Base-by-base conservation (phyloP, 2,797 vertebrate species). In the Ptychobarbus kaznakovi region DNA sequence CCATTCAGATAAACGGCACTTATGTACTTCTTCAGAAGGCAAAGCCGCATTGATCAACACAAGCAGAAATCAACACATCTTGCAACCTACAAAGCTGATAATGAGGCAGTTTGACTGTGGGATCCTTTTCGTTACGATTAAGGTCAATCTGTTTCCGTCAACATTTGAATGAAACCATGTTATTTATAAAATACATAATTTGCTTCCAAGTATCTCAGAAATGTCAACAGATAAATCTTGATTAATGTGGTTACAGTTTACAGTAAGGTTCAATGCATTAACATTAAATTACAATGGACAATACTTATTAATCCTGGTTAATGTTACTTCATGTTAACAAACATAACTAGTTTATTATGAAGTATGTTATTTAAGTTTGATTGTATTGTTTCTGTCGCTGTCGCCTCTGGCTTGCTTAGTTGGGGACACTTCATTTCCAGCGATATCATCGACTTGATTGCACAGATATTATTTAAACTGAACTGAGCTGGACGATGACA, bases 11-110 rank as follows among this genome's bases (percentile, higher is more conserved):
- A 7, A 74, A 76, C 42, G 28, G 51, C 13, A 77, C n/a, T 2
- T 89, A 89, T 6, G 1, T 2, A 0, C 65, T 81, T 16, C 20
- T 89, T 0, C 63, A 83, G 28, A 38, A 13, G 3, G 44, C 63
- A 38, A 51, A 58, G 35, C 9, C 4, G 1, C 1, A n/a, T 1
- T 3, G 20, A 65, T 68, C 11, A 15, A 73, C 66, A 73, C 44
- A 15, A 38, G 68, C 56, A 11, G 22, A 40, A 44, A 16, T 10
- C 38, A 38, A 18, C 25, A 42, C 25, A n/a, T 35, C 22, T 0
- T 40, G 8, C 7, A 72, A 28, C 4, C 35, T 28, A 4, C 80
- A 53, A 20, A 72, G 53, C 6, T 25, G 22, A 25, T 78, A 65
- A 32, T 65, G 3, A 78, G 12, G 22, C 16, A 38, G 56, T 42